Evolutionary conservation across 2,888 invertebrate species (phyloP).

Genomic region (Tridacna gigas): DNA sequence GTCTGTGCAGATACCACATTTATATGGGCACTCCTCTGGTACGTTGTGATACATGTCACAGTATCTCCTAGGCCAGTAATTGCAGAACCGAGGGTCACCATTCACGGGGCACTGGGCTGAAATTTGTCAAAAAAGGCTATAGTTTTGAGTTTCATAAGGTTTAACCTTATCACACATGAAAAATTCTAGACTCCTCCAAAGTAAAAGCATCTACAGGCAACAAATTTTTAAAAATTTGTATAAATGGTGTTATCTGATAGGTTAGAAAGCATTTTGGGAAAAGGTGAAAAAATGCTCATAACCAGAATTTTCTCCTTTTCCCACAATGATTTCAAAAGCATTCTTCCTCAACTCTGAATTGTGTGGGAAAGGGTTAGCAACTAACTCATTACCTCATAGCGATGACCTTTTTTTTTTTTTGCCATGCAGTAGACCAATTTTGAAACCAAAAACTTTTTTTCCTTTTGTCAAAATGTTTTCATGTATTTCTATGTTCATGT

Average conservation of each 20-base stretch:
- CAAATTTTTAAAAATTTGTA: too few species aligned
- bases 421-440: neutral
- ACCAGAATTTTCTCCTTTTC: too few species aligned
- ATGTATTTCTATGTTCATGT: too few species aligned
- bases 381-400: too few species aligned
- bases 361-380: too few species aligned
- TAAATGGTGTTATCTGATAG: too few species aligned
- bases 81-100: conserved; percentile 66
- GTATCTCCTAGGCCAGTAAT: conserved; percentile 61
- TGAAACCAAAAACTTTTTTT: too few species aligned
- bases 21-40: conserved; percentile 73
- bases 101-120: conserved; percentile 69
- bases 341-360: neutral
- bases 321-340: too few species aligned
- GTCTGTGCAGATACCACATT: conserved; percentile 70
- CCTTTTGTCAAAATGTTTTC: too few species aligned
- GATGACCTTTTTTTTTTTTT: too few species aligned
- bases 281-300: too few species aligned
- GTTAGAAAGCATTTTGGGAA: too few species aligned
- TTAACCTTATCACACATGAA: neutral
- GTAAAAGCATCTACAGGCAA: neutral
- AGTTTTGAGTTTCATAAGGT: neutral
- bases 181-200: neutral
- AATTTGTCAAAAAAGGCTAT: conserved; percentile 1
- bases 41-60: conserved; percentile 72